Conservation (phyloP, 2,888 invertebrate genomes). For the Pandemis heparana region DNA sequence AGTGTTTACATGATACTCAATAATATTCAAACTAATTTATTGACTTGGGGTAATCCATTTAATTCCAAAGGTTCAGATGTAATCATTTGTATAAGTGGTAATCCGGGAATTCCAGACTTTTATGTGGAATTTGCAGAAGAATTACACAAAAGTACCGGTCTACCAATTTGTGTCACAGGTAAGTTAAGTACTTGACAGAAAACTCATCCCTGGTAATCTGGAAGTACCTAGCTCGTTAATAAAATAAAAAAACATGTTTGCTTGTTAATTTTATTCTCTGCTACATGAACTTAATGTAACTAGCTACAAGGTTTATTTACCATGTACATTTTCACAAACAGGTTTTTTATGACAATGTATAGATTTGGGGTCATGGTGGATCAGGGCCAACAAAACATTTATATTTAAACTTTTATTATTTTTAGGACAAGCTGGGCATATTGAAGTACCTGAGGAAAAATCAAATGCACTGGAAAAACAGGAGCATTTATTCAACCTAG, state of each 20-base stretch:
- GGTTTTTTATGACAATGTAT: not conserved
- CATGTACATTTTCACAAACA: not conserved
- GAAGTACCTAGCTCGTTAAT: no score
- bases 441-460: conserved; percentile 73
- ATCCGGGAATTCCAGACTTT: conserved; percentile 94
- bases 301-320: not conserved
- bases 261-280: not conserved
- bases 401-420: conserved; percentile 43
- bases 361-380: not conserved
- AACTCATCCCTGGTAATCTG: not conserved
- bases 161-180: conserved; percentile 93
- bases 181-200: conserved; percentile 43
- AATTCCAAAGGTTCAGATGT: conserved; percentile 85
- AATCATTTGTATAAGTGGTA: conserved; percentile 92
- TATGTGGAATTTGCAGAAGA: conserved; percentile 90
- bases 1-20: conserved; percentile 77
- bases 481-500: conserved; percentile 88
- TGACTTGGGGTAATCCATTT: conserved; percentile 90
- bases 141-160: conserved; percentile 86
- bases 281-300: not conserved
- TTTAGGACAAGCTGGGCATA: conserved; percentile 92
- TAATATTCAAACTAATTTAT: conserved; percentile 89
- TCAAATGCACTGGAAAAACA: conserved; percentile 81
- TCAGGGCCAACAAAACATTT: conserved; percentile 14
- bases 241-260: not conserved